A percentile compares a stretch with the other conserved stretches of the same genome.
Evolutionary conservation across 1,140 invertebrate genomes (phyloP).

Genomic region (Leptinotarsa defecta): DNA sequence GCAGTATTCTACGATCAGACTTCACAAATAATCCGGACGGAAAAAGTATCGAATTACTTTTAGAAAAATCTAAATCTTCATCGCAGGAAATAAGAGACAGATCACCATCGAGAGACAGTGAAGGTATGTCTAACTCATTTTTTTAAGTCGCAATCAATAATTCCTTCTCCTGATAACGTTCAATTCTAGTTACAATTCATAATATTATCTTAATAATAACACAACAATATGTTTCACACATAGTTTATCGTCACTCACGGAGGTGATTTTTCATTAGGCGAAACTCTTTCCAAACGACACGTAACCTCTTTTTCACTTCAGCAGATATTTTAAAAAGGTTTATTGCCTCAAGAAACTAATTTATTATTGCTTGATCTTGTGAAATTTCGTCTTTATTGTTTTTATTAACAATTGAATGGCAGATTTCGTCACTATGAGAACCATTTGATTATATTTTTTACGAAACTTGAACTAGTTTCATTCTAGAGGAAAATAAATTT

Average conservation of each 20-base stretch:
- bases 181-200: no score
- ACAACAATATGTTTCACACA: not conserved
- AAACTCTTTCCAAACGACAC: slow-evolving; percentile 13
- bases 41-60: slow-evolving; percentile 77
- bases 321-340: slow-evolving; percentile 20
- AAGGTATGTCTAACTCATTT: slow-evolving; percentile 40
- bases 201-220: no score
- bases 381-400: slow-evolving; percentile 28
- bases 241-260: not conserved
- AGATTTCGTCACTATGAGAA: slow-evolving; percentile 26
- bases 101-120: slow-evolving; percentile 51
- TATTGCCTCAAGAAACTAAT: slow-evolving; percentile 25
- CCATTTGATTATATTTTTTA: slow-evolving; percentile 26
- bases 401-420: slow-evolving; percentile 29
- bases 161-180: no score
- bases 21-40: slow-evolving; percentile 64
- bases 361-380: slow-evolving; percentile 26
- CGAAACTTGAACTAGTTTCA: slow-evolving; percentile 26
- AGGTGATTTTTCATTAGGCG: not conserved
- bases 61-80: slow-evolving; percentile 75
- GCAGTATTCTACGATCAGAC: slow-evolving; percentile 77
- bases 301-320: slow-evolving; percentile 22
- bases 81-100: slow-evolving; percentile 45
- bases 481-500: not conserved
- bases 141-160: no score